A percentile compares a stretch with the other conserved stretches of the same genome.
Conservation (phyloP, 2,888 invertebrate species). For the Ecliptopera silaceata region DNA sequence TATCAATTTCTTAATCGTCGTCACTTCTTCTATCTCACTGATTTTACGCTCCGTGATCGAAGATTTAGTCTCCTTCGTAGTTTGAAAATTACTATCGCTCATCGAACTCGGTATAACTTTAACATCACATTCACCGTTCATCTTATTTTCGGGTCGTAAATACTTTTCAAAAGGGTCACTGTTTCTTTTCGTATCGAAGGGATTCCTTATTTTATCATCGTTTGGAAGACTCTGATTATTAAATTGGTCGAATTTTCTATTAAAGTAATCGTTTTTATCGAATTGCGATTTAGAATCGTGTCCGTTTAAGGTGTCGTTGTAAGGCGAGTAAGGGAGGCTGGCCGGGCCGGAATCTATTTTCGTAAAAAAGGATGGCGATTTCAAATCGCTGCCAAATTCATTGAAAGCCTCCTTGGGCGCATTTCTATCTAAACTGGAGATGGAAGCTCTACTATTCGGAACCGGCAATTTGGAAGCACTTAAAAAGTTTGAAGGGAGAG, state of each 20-base stretch:
- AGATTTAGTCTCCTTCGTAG: slow-evolving; percentile 66
- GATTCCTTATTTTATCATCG: slow-evolving; percentile 57
- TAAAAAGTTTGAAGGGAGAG: slow-evolving; percentile 69
- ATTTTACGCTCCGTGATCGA: slow-evolving; percentile 73
- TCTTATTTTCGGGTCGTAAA: slow-evolving; percentile 52
- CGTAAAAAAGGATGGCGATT: slow-evolving; percentile 59
- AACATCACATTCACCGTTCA: slow-evolving; percentile 53
- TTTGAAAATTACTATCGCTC: slow-evolving; percentile 66
- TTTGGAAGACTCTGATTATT: slow-evolving; percentile 52
- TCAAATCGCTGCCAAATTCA: slow-evolving; percentile 55
- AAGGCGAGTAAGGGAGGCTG: slow-evolving; percentile 55
- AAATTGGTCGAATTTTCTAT: slow-evolving; percentile 47
- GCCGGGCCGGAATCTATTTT: slow-evolving; percentile 55
- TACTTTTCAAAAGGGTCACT: slow-evolving; percentile 72
- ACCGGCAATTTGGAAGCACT: slow-evolving; percentile 74
- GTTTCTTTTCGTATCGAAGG: slow-evolving; percentile 64
- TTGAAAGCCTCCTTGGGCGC: slow-evolving; percentile 58
- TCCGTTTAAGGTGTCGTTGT: slow-evolving; percentile 50
- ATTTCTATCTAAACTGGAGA: slow-evolving; percentile 66
- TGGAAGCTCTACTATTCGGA: slow-evolving; percentile 64
- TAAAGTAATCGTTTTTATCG: slow-evolving; percentile 48
- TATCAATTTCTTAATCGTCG: slow-evolving; percentile 74
- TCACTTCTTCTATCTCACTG: slow-evolving; percentile 75
- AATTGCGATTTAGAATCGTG: slow-evolving; percentile 42
- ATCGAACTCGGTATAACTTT: slow-evolving; percentile 61